Percentiles rank a stretch among this genome's conserved stretches.
Evolutionary conservation across 2,797 vertebrate genomes (phyloP).

Genomic region (Todus mexicanus): DNA sequence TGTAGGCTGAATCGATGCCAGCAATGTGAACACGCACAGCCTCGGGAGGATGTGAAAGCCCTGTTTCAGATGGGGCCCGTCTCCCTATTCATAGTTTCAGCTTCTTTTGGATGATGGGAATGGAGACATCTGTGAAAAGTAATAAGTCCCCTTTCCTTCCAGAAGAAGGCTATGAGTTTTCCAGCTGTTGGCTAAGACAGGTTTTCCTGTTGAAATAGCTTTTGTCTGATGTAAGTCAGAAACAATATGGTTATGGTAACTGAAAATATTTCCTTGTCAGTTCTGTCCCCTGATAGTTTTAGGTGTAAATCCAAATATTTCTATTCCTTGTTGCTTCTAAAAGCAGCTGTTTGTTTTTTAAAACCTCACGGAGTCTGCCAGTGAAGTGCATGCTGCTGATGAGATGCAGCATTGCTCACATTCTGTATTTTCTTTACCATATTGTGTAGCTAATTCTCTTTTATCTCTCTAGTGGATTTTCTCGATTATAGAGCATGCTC

Average conservation of each 20-base stretch:
- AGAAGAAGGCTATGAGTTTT: constrained; percentile 48
- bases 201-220: constrained; percentile 62
- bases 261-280: constrained; percentile 19
- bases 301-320: background rate
- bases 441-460: background rate
- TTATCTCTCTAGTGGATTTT: background rate
- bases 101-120: constrained; percentile 43
- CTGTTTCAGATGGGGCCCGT: constrained; percentile 15
- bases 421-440: background rate
- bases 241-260: constrained; percentile 50
- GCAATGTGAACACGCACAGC: background rate
- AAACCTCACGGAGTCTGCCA: background rate
- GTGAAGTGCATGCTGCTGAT: background rate
- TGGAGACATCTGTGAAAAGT: constrained; percentile 57
- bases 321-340: background rate
- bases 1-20: background rate
- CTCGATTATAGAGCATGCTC: background rate
- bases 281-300: background rate
- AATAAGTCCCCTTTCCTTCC: constrained; percentile 19
- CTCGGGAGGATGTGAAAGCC: background rate
- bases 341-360: background rate
- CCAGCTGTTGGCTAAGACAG: constrained; percentile 46
- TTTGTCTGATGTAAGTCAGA: constrained; percentile 56
- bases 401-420: background rate
- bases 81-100: constrained; percentile 11